Evolutionary conservation across 1,140 invertebrate genomes (phyloP).

Genomic region (Kradibia gibbosae): DNA sequence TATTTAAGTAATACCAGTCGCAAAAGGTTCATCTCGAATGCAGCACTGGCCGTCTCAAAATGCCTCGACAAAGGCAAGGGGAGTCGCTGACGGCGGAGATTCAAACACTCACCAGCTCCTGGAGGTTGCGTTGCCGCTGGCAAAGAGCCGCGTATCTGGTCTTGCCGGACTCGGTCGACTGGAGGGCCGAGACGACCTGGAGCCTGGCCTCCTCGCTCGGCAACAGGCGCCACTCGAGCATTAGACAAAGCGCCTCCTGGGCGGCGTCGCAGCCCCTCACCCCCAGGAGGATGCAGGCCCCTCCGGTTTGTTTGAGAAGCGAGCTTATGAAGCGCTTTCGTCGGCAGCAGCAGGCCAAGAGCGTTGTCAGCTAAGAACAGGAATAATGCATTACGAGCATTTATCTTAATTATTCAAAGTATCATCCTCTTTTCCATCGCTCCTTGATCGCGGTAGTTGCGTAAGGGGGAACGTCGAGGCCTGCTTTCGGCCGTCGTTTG

Average conservation of each 20-base stretch:
- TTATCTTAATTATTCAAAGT: neutral
- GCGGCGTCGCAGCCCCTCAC: slow-evolving; percentile 81
- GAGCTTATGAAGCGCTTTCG: slow-evolving; percentile 84
- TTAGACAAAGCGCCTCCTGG: slow-evolving; percentile 83
- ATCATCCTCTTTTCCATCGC: too few relatives aligned
- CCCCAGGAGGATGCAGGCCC: slow-evolving; percentile 83
- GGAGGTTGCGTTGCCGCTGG: slow-evolving; percentile 83
- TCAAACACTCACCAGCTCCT: slow-evolving; percentile 78
- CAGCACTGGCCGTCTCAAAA: too few relatives aligned
- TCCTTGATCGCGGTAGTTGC: too few relatives aligned
- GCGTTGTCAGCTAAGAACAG: slow-evolving; percentile 76
- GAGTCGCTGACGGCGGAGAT: too few relatives aligned
- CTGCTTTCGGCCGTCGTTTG: too few relatives aligned
- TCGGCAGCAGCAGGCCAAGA: slow-evolving; percentile 84
- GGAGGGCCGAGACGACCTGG: slow-evolving; percentile 87
- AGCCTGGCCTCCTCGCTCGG: slow-evolving; percentile 79
- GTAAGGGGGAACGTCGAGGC: too few relatives aligned
- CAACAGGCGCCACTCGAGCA: slow-evolving; percentile 86
- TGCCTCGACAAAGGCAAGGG: too few relatives aligned
- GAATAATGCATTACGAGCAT: neutral
- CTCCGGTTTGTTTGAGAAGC: slow-evolving; percentile 80
- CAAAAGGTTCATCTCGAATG: too few relatives aligned
- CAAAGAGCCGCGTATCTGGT: slow-evolving; percentile 82
- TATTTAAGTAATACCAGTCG: too few relatives aligned
- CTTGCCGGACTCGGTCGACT: slow-evolving; percentile 82